Evolutionary conservation across 2,797 vertebrate genomes (phyloP).

Genomic region (Buphagus erythrorhynchus): DNA sequence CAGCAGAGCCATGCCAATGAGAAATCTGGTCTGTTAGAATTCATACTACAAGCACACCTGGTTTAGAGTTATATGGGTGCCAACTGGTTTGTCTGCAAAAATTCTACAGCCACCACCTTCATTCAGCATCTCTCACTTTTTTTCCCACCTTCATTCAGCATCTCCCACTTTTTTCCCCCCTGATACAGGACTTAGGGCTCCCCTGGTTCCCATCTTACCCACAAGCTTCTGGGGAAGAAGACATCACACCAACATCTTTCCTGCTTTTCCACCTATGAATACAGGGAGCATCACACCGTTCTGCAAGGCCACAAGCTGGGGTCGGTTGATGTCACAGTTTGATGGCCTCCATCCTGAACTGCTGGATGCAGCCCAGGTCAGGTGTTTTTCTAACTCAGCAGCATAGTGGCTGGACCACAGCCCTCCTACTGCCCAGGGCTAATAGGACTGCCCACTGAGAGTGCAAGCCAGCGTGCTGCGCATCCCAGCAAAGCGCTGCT

Average conservation of each 20-base stretch:
- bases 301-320: not conserved
- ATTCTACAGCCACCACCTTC: not conserved
- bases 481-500: not conserved
- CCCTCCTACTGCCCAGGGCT: not conserved
- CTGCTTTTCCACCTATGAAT: fast-evolving
- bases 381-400: not conserved
- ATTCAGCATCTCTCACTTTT: not conserved
- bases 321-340: not conserved
- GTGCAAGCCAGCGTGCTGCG: fast-evolving
- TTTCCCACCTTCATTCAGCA: not conserved
- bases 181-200: not conserved
- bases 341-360: not conserved
- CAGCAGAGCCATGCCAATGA: not conserved
- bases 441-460: not conserved
- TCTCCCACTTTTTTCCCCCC: not conserved
- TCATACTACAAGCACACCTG: not conserved
- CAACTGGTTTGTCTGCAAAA: not conserved
- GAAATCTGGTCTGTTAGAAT: not conserved
- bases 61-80: not conserved
- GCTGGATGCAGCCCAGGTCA: not conserved
- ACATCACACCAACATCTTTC: not conserved
- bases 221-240: not conserved
- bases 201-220: not conserved
- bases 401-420: not conserved
- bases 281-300: fast-evolving